Evolutionary conservation across 1,140 invertebrate species (phyloP).

Genomic region (Zaprionus vittiger): DNA sequence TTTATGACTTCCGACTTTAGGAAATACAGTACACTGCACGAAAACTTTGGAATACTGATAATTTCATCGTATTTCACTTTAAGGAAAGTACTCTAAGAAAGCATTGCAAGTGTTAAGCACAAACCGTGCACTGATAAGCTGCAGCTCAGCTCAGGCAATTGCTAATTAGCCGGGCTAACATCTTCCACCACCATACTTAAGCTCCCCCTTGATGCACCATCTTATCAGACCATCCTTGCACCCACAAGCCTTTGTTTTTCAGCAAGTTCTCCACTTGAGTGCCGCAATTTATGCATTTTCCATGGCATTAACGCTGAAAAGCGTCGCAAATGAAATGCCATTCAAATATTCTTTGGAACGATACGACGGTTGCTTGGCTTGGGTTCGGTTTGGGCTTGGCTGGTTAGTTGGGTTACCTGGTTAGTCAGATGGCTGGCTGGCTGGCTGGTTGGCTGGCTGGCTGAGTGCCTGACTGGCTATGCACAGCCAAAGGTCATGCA

Average conservation of each 20-base stretch:
- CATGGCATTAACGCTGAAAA: constrained; percentile 78
- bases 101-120: constrained; percentile 14
- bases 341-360: constrained; percentile 54
- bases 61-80: not conserved
- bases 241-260: constrained; percentile 55
- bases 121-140: constrained; percentile 46
- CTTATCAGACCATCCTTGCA: not conserved
- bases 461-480: constrained; percentile 34
- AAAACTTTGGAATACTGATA: not conserved
- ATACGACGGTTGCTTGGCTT: not conserved
- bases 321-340: constrained; percentile 78
- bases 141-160: constrained; percentile 45
- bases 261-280: constrained; percentile 62
- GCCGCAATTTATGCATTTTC: constrained; percentile 80
- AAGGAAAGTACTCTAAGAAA: constrained; percentile 10
- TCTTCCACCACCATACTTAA: not conserved
- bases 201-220: not conserved
- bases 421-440: constrained; percentile 25
- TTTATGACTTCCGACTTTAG: not conserved
- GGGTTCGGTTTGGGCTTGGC: constrained; percentile 4
- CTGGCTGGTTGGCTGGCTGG: constrained; percentile 16
- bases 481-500: constrained; percentile 67
- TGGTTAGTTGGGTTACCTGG: constrained; percentile 40
- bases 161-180: constrained; percentile 47
- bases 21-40: not conserved